These are phyloP conservation scores for Gopherus flavomarginatus DNA, from an alignment of 2,113 vertebrate species.

Conservation along the genomic window DNA sequence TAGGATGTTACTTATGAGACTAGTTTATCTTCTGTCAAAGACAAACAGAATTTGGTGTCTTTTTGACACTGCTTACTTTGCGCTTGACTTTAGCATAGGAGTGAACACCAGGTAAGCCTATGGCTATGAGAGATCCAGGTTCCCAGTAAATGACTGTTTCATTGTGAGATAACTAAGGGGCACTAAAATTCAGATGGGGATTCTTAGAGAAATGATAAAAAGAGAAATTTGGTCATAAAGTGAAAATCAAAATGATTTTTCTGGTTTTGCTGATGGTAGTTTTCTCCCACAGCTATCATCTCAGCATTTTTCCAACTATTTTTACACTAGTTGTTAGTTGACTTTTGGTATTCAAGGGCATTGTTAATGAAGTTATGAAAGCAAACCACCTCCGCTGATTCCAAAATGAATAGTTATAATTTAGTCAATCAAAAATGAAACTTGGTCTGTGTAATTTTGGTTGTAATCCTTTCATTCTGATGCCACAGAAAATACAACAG, in stretches of 20 bases:
- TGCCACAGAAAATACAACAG: slow-evolving; percentile 35
- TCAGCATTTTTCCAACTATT: neutral
- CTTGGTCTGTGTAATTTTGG: neutral
- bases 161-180: neutral
- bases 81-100: accelerated
- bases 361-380: neutral
- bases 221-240: neutral
- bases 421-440: slow-evolving; percentile 19
- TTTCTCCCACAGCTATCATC: neutral
- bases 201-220: neutral
- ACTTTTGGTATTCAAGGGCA: neutral
- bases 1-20: neutral
- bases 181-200: neutral
- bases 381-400: neutral
- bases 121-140: neutral
- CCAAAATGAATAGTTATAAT: slow-evolving; percentile 1
- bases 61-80: accelerated
- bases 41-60: neutral
- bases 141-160: neutral
- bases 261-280: neutral
- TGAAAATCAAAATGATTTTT: neutral
- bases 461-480: slow-evolving; percentile 37
- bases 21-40: neutral
- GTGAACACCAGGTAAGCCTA: neutral
- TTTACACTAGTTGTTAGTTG: neutral